Base-by-base conservation (phyloP, 2,113 vertebrate species). In the Tiliqua scincoides region DNA sequence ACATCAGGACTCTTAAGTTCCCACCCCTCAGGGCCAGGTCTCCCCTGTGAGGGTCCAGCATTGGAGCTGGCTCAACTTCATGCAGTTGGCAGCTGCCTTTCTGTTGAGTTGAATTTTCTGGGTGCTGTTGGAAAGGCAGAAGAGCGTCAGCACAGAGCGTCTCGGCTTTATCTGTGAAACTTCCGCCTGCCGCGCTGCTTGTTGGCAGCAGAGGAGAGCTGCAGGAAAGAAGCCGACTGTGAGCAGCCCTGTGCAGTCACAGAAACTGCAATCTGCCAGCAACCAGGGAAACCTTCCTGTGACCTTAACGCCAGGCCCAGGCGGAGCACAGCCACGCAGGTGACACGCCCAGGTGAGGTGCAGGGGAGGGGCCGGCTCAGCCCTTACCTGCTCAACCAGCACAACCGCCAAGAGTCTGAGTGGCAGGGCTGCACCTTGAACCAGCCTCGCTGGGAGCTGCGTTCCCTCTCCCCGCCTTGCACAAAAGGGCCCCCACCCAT, bases 351-450 rank as follows among this genome's bases (percentile, higher is more conserved):
- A 85, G 67, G 77, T 73, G 84, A 92, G 91, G 83, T 77, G 71
- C 92, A 84, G 65, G 63, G 54, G 21, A 62, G 82, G 77, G 81
- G 57, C 27, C 12, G 71, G 65, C 10, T 11, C 63, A 54, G 71
- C 82, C 57, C 37, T 35, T 92, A 95, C 94, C 93, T 93, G 94
- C 87, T 89, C 80, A 89, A 93, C 94, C 92, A 93, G 94, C 77
- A 86, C 90, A 5, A 84, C 89, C 79, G 85, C 92, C 70, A 78
- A 84, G 70, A 0, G 88, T 77, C 63, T 73, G 93, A 95, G 80
- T 89, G 37, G 30, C 52, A 1, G 12, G 0, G 21, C 84, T 3
- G 71, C 67, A 4, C 80, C 85, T 57, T 88, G 85, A 32, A 0
- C 84, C 70, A 43, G 0, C 14, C 63, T 0, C 25, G 6, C 17